Evolutionary conservation across 1,140 invertebrate genomes (phyloP).

Genomic region (Drosophila leontia): DNA sequence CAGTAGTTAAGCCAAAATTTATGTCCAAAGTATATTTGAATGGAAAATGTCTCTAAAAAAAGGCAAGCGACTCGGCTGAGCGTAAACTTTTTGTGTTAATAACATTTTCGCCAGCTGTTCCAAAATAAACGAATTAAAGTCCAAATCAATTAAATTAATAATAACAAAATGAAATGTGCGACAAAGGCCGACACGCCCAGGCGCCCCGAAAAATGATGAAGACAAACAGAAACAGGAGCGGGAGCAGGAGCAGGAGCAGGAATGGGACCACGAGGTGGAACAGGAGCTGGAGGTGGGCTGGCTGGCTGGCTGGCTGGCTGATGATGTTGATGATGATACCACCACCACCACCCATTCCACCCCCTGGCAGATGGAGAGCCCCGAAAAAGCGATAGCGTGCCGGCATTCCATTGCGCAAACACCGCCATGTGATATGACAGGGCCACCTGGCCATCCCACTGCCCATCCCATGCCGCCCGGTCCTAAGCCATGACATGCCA

Average conservation of each 20-base stretch:
- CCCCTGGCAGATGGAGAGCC: slow-evolving; percentile 32
- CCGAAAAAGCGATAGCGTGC: slow-evolving; percentile 60
- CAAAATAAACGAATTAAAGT: slow-evolving; percentile 64
- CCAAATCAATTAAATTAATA: slow-evolving; percentile 79
- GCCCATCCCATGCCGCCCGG: slow-evolving; percentile 3
- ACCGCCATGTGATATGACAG: slow-evolving; percentile 76
- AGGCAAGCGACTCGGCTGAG: slow-evolving; percentile 39
- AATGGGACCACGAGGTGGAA: slow-evolving; percentile 16
- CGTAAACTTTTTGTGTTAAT: slow-evolving; percentile 63
- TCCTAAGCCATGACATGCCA: slow-evolving; percentile 22
- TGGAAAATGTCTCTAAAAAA: slow-evolving; percentile 66
- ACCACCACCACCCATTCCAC: slow-evolving; percentile 8
- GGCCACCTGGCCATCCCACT: slow-evolving; percentile 40
- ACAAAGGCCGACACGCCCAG: slow-evolving; percentile 39
- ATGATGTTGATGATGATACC: slow-evolving; percentile 23
- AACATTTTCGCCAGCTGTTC: slow-evolving; percentile 67
- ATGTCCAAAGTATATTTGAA: slow-evolving; percentile 31
- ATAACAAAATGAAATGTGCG: slow-evolving; percentile 61
- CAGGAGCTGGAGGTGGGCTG: slow-evolving; percentile 1
- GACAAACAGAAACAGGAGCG: slow-evolving; percentile 27
- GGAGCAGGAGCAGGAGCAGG: slow-evolving; percentile 8
- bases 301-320: slow-evolving; percentile 6
- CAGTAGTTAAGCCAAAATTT: slow-evolving; percentile 45
- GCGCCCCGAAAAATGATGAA: slow-evolving; percentile 40
- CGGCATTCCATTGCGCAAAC: slow-evolving; percentile 72